phyloP scores from a whole-genome alignment of 2,797 vertebrate species.

The Gastrophryne carolinensis region DNA sequence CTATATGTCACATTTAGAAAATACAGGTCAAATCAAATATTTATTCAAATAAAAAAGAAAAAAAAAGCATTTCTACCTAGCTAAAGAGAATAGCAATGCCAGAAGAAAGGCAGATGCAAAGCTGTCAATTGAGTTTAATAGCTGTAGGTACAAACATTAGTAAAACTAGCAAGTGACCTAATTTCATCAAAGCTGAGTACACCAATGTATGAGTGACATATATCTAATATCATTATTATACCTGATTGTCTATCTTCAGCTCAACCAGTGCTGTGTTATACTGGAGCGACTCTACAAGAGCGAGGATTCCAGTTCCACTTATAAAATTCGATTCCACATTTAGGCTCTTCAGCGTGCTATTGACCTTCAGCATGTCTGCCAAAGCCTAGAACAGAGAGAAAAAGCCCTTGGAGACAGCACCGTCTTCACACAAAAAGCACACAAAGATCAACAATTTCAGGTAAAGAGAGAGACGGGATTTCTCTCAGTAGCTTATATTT shows the following conservation, averaged over 20 bases:
- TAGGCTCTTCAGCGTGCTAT: constrained; percentile 85
- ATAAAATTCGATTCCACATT: constrained; percentile 98
- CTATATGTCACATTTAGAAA: no score
- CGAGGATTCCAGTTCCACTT: constrained; percentile 85
- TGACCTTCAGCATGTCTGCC: constrained; percentile 92
- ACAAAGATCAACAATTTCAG: background rate
- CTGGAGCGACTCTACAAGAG: constrained; percentile 83
- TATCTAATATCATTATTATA: constrained; percentile 44
- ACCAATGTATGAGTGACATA: background rate
- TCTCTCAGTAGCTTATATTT: no score
- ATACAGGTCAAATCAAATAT: no score
- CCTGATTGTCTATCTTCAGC: constrained; percentile 98
- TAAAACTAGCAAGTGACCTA: no score
- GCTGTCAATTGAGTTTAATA: no score
- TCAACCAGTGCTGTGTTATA: constrained; percentile 84
- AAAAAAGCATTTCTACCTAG: no score
- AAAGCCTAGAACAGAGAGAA: constrained; percentile 74
- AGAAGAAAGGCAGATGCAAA: no score
- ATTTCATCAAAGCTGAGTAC: no score
- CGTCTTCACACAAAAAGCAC: background rate
- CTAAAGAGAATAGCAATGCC: no score
- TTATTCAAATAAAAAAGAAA: no score
- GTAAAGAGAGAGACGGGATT: no score
- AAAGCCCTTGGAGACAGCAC: background rate
- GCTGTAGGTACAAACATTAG: no score